Evolutionary conservation across 2,888 invertebrate species (phyloP), one percentile per base, ranked within the genome.

Genomic region (Stenodera caucasica): DNA sequence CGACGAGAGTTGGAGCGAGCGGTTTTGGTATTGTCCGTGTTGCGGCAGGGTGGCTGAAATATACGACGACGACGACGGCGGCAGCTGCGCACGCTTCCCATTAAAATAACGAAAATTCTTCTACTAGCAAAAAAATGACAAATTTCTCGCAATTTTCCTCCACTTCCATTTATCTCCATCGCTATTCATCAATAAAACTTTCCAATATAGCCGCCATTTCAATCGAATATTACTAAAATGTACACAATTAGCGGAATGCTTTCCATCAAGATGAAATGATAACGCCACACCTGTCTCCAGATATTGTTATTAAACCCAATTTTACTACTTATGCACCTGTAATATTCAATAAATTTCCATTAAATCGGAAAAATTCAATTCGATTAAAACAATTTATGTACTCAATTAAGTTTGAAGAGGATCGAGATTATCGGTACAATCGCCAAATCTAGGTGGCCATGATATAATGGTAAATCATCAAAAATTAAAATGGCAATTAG

Each of bases 31-130:
- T 71, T 68, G 60, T 66, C 69, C 66, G 70, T 71, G 71, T 71
- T 74, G 73, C 74, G 73, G 72, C 74, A 72, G 72, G 72, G 72
- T 72, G 67, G 72, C 68, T 40, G 37, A 40, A 40, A 40, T 40
- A 37, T 35, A 35, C n/a, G n/a, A 9, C 37, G 9, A 9, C 37
- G 14, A 8, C 35, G 35, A 35, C 35, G 14, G 14, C 35, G 37
- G 60, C 65, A 59, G 58, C 56, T 68, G 70, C 69, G 70, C 72
- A 68, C 67, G 70, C 67, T 57, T 56, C 51, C 12, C 53, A 49
- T 55, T 45, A 60, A 60, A 29, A 29, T 29, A 40, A 40, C 15
- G 37, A 40, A 18, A 40, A 40, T 40, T 18, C 15, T 8, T 9
- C 18, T 37, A 15, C n/a, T n/a, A n/a, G n/a, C n/a, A n/a, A n/a